Evolutionary conservation across 2,888 invertebrate genomes (phyloP).

Genomic region (Venusia cambrica): DNA sequence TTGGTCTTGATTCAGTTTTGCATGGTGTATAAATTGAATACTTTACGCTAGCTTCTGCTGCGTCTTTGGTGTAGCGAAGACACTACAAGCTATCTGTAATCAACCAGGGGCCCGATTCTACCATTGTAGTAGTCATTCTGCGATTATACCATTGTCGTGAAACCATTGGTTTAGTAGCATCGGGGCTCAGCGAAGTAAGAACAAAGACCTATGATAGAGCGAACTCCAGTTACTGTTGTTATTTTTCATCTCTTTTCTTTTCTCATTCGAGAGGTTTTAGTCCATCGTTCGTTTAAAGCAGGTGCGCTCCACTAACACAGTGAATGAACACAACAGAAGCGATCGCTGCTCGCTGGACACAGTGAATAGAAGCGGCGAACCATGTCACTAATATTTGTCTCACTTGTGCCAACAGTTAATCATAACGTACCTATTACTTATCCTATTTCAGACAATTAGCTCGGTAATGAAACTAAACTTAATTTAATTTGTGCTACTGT

Average conservation of each 20-base stretch:
- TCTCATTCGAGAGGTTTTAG: constrained; percentile 10
- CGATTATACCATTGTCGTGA: too few species aligned
- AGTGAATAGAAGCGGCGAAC: constrained; percentile 34
- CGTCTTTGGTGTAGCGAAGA: too few species aligned
- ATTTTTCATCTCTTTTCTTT: constrained; percentile 8
- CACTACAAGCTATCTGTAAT: too few species aligned
- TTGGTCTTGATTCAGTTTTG: too few species aligned
- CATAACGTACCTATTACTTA: constrained; percentile 16
- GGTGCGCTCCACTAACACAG: constrained; percentile 49
- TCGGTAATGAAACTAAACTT: too few species aligned
- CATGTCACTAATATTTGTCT: constrained; percentile 42
- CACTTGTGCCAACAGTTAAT: constrained; percentile 40
- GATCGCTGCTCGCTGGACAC: constrained; percentile 32
- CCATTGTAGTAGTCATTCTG: too few species aligned
- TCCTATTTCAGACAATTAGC: constrained; percentile 29
- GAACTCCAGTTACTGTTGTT: constrained; percentile 7
- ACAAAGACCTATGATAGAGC: neutral
- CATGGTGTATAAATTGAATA: too few species aligned
- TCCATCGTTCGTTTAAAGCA: constrained; percentile 28
- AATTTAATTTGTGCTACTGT: too few species aligned
- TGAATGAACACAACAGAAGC: constrained; percentile 41
- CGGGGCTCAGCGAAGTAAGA: too few species aligned
- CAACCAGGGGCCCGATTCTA: too few species aligned
- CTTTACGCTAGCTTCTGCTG: too few species aligned
- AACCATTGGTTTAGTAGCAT: too few species aligned